These are phyloP conservation scores for Polymixis flavicincta DNA, from an alignment of 2,888 invertebrate genomes.

Conservation along the genomic window DNA sequence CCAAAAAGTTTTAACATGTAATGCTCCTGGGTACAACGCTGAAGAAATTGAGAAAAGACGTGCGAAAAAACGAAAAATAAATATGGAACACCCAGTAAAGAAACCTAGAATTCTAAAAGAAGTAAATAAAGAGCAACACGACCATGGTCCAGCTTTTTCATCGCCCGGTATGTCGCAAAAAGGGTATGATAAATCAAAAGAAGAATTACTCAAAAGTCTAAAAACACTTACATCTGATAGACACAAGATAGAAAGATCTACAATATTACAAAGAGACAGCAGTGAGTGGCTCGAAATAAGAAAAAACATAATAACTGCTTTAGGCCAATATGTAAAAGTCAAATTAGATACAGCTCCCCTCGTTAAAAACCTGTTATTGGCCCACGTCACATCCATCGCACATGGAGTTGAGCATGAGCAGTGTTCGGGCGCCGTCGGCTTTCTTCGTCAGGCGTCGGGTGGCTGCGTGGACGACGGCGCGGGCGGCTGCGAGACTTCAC, in stretches of 20 bases:
- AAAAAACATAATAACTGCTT: too few relatives aligned
- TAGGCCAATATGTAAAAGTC: too few relatives aligned
- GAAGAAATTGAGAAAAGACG: slow-evolving; percentile 3
- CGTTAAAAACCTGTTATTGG: background rate
- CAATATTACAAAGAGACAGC: slow-evolving; percentile 59
- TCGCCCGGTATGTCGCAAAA: slow-evolving; percentile 53
- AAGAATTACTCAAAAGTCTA: slow-evolving; percentile 50
- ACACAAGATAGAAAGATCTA: slow-evolving; percentile 41
- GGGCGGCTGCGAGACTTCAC: too few relatives aligned
- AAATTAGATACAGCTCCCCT: too few relatives aligned
- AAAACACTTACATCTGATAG: slow-evolving; percentile 39
- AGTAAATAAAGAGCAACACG: slow-evolving; percentile 36
- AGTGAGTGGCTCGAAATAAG: slow-evolving; percentile 34
- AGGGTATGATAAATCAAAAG: slow-evolving; percentile 16
- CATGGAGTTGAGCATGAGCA: slow-evolving; percentile 11
- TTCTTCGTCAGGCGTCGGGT: too few relatives aligned
- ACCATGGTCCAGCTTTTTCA: slow-evolving; percentile 51
- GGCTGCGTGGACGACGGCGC: too few relatives aligned
- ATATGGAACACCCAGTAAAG: slow-evolving; percentile 42
- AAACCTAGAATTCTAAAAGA: slow-evolving; percentile 32
- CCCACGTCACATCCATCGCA: slow-evolving; percentile 10
- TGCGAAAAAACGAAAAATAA: slow-evolving; percentile 24
- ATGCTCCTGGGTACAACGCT: background rate
- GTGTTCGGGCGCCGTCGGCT: too few relatives aligned
- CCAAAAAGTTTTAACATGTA: background rate